phyloP scores from a whole-genome alignment of 2,113 vertebrate genomes.

The Copsychus sechellarum region DNA sequence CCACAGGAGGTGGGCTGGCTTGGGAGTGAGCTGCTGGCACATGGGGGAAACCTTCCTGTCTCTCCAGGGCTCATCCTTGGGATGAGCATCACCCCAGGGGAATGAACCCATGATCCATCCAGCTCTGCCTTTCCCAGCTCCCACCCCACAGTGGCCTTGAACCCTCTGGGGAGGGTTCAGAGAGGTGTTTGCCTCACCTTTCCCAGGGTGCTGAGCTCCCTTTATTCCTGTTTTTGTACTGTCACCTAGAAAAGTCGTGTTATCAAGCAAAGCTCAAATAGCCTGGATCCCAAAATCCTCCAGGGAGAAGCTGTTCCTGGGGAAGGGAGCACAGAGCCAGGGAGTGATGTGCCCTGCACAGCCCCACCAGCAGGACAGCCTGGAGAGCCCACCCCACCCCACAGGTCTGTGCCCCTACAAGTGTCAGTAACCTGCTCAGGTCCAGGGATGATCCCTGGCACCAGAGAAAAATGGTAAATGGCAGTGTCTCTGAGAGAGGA shows the following conservation, averaged over 20 bases:
- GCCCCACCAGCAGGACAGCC: too few species aligned
- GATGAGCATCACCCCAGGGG: neutral
- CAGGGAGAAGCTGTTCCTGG: neutral
- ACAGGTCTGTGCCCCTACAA: neutral
- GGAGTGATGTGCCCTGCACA: neutral
- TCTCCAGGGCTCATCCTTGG: neutral
- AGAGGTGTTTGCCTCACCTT: rapidly evolving
- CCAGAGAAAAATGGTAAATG: rapidly evolving
- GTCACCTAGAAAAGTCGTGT: neutral
- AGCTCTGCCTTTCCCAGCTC: neutral
- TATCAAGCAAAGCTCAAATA: neutral
- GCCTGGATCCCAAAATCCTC: neutral
- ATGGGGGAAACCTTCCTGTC: neutral
- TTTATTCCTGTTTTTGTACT: neutral
- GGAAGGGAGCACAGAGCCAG: neutral
- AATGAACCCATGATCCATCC: neutral
- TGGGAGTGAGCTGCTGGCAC: rapidly evolving
- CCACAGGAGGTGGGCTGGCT: rapidly evolving
- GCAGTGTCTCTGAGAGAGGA: neutral
- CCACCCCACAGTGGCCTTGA: neutral
- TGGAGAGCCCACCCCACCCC: neutral
- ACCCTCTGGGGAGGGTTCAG: neutral
- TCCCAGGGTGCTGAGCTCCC: neutral
- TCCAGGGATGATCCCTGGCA: neutral
- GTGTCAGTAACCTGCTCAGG: neutral